These are phyloP conservation scores for Epinephelus fuscoguttatus DNA, from an alignment of 2,113 vertebrate species.

Conservation along the genomic window DNA sequence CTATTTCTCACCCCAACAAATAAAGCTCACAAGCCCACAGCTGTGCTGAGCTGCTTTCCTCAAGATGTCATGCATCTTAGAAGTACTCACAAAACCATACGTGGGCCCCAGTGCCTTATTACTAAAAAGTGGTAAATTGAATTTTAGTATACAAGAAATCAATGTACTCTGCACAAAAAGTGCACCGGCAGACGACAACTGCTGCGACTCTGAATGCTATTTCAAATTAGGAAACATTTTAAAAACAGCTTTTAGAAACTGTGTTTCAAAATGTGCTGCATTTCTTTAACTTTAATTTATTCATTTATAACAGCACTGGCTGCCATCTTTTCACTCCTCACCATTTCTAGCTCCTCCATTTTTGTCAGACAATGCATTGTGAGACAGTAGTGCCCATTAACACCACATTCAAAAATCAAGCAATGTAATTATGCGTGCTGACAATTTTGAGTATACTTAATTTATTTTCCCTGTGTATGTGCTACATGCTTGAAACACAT, in stretches of 20 bases:
- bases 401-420: background rate
- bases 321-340: background rate
- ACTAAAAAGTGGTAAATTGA: background rate
- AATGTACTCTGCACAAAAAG: background rate
- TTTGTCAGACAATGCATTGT: background rate
- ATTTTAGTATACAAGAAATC: background rate
- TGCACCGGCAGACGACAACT: background rate
- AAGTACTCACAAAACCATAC: background rate
- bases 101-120: background rate
- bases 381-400: slow-evolving; percentile 4
- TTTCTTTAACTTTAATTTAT: background rate
- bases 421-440: background rate
- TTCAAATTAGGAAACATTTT: background rate
- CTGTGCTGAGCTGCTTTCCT: slow-evolving; percentile 22
- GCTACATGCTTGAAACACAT: slow-evolving; percentile 26
- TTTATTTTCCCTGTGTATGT: background rate
- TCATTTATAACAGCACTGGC: background rate
- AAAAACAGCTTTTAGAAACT: background rate
- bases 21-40: slow-evolving; percentile 1
- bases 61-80: background rate
- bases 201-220: background rate
- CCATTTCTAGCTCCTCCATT: background rate
- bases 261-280: background rate
- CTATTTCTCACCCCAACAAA: slow-evolving; percentile 19
- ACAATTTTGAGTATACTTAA: slow-evolving; percentile 5